Conservation (phyloP, 1,140 invertebrate genomes). For the Babylonia areolata region DNA sequence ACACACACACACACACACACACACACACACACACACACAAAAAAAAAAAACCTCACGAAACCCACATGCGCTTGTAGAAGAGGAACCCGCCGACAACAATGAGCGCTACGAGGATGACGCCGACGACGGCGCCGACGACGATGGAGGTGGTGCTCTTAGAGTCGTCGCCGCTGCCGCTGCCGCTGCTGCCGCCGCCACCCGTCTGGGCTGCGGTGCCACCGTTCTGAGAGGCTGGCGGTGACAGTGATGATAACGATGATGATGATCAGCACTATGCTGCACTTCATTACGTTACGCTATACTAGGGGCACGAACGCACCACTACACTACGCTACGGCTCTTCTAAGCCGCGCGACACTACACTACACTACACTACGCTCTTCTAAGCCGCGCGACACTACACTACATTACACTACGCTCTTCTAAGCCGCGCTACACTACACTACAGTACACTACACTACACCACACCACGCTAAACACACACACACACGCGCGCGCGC, state of each 20-base stretch:
- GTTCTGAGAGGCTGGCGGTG: background rate
- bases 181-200: constrained; percentile 8
- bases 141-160: background rate
- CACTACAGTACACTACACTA: too few species aligned
- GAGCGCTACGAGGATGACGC: constrained; percentile 16
- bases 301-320: background rate
- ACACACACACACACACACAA: too few species aligned
- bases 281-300: too few species aligned
- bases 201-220: background rate
- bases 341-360: too few species aligned
- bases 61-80: constrained; percentile 32
- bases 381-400: too few species aligned
- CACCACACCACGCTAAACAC: background rate
- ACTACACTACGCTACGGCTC: background rate
- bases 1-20: too few species aligned
- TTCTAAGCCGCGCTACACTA: background rate
- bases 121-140: constrained; percentile 29
- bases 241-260: too few species aligned
- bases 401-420: too few species aligned
- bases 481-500: background rate
- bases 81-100: constrained; percentile 29
- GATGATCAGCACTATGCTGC: too few species aligned
- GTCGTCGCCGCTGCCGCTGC: background rate
- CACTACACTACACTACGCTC: too few species aligned
- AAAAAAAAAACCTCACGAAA: background rate